Percentiles rank a stretch among this genome's conserved stretches.
phyloP scores from a whole-genome alignment of 2,113 vertebrate genomes.

The Nothoprocta pentlandii region DNA sequence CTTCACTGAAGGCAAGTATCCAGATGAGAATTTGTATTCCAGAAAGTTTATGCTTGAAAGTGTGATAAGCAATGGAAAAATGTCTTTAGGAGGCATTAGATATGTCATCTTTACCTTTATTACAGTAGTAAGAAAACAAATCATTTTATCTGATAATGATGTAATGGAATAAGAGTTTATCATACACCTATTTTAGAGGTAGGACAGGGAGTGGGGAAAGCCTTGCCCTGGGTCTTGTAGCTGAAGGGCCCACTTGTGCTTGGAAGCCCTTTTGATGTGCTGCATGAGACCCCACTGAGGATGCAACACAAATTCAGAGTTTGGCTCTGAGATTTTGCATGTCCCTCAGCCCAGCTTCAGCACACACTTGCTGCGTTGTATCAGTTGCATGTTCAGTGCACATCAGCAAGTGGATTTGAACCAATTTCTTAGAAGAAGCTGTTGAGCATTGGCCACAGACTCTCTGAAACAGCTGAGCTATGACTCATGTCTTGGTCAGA shows the following conservation, averaged over 20 bases:
- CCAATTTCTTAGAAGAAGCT: not conserved
- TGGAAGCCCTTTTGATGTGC: not conserved
- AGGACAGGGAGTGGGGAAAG: not conserved
- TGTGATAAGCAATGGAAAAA: not conserved
- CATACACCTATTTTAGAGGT: fast-evolving
- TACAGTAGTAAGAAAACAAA: not conserved
- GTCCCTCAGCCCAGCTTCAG: not conserved
- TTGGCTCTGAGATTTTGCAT: not conserved
- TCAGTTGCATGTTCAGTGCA: not conserved
- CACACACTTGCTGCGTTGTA: not conserved
- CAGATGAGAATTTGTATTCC: not conserved
- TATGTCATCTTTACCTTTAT: not conserved
- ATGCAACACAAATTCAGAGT: not conserved
- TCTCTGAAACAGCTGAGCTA: not conserved
- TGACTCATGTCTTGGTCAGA: not conserved
- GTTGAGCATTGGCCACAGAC: not conserved
- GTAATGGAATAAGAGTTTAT: not conserved
- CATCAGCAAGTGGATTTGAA: not conserved
- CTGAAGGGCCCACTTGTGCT: not conserved
- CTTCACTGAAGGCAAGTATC: not conserved
- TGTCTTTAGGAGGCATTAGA: fast-evolving
- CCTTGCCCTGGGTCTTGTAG: not conserved
- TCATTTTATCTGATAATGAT: not conserved
- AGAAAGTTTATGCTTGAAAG: not conserved
- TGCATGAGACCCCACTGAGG: not conserved